Evolutionary conservation across 2,888 invertebrate species (phyloP).

Genomic region (Malthinus flaveolus): DNA sequence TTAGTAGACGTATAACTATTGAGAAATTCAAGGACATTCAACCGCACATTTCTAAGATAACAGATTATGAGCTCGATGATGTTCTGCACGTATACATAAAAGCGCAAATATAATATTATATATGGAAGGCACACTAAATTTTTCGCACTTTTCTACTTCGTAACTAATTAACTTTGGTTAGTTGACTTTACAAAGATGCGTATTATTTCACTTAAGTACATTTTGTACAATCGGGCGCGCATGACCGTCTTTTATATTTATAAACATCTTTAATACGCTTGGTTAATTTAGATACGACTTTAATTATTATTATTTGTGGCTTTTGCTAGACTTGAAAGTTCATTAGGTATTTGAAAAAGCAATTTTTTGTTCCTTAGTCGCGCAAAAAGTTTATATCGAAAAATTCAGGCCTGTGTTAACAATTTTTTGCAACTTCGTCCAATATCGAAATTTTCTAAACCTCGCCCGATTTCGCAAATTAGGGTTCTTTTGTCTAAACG

Average conservation of each 20-base stretch:
- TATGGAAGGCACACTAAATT: too few relatives aligned
- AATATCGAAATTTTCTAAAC: too few relatives aligned
- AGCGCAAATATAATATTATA: background rate
- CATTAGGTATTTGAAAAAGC: too few relatives aligned
- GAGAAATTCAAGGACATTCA: slow-evolving; percentile 7
- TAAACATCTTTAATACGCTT: slow-evolving; percentile 18
- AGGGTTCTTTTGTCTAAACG: background rate
- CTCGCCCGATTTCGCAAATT: too few relatives aligned
- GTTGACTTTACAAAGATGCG: background rate
- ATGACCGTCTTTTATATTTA: slow-evolving; percentile 11
- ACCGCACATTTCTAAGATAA: slow-evolving; percentile 6
- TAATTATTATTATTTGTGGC: slow-evolving; percentile 9
- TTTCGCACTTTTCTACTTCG: background rate
- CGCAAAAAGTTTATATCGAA: too few relatives aligned
- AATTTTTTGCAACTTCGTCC: too few relatives aligned
- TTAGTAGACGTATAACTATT: background rate
- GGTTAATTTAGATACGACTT: slow-evolving; percentile 15
- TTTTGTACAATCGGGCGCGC: slow-evolving; percentile 1
- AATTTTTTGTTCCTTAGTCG: too few relatives aligned
- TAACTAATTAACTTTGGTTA: background rate
- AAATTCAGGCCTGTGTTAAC: too few relatives aligned
- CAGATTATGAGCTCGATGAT: slow-evolving; percentile 3
- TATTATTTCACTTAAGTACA: background rate
- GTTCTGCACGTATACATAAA: slow-evolving; percentile 5
- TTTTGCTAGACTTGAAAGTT: background rate